Percentiles rank a stretch among this genome's conserved stretches.
Conservation (phyloP, 2,113 vertebrate species). For the Cavia aperea region DNA sequence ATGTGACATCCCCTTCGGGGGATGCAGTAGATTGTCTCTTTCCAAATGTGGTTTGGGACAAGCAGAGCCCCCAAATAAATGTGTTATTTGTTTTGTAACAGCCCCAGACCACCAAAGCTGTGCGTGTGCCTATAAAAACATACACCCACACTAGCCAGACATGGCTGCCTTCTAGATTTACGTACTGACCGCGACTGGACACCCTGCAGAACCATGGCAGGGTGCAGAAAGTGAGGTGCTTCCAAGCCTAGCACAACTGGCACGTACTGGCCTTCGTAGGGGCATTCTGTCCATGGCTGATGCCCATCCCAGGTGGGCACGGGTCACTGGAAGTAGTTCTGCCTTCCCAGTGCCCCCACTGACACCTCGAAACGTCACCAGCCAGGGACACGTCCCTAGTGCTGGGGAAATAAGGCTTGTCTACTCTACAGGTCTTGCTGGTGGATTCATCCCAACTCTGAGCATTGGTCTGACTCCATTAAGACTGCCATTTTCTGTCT, state of each 20-base stretch:
- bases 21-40: neutral
- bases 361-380: neutral
- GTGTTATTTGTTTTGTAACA: neutral
- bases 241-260: neutral
- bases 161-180: neutral
- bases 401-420: neutral
- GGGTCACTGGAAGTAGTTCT: neutral
- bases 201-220: neutral
- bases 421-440: neutral
- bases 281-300: neutral
- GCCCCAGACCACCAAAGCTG: neutral
- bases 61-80: neutral
- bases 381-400: accelerated
- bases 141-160: neutral
- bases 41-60: neutral
- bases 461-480: neutral
- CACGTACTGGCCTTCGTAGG: neutral
- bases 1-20: neutral
- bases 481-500: accelerated
- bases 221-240: neutral
- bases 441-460: neutral
- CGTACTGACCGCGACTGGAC: accelerated
- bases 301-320: neutral
- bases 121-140: neutral
- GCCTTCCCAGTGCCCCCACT: neutral